A percentile compares a stretch with the other conserved stretches of the same genome.
These are phyloP conservation scores for Uropsilus gracilis DNA, from an alignment of 2,113 vertebrate species.

Conservation along the genomic window DNA sequence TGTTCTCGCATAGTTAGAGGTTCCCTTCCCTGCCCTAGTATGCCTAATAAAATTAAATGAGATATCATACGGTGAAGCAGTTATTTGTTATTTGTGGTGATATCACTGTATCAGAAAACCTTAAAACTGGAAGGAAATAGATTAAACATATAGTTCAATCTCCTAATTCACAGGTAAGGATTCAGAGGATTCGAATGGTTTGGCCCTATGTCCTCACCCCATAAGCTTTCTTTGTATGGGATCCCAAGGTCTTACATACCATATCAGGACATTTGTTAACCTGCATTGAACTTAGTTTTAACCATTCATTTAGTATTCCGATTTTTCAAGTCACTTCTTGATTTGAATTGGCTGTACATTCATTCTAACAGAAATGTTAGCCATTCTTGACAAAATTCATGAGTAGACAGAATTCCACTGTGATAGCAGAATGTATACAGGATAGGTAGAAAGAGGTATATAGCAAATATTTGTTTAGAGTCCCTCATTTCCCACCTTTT, in stretches of 20 bases:
- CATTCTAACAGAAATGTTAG: background rate
- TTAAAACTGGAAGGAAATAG: background rate
- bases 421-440: background rate
- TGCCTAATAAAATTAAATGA: background rate
- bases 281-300: background rate
- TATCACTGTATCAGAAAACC: background rate
- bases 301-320: background rate
- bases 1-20: background rate
- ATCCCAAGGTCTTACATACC: background rate
- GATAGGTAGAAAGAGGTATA: background rate
- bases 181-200: background rate
- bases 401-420: background rate
- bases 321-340: background rate
- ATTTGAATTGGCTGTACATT: background rate
- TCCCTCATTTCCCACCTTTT: background rate
- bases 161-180: background rate
- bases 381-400: background rate
- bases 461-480: constrained; percentile 10
- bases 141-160: background rate
- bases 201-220: background rate
- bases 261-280: background rate
- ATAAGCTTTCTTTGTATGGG: background rate
- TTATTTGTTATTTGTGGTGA: background rate
- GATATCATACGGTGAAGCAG: background rate
- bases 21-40: background rate